Percentiles rank a stretch among this genome's conserved stretches.
Evolutionary conservation across 2,888 invertebrate species (phyloP).

Genomic region (Bursaphelenchus okinawaensis): DNA sequence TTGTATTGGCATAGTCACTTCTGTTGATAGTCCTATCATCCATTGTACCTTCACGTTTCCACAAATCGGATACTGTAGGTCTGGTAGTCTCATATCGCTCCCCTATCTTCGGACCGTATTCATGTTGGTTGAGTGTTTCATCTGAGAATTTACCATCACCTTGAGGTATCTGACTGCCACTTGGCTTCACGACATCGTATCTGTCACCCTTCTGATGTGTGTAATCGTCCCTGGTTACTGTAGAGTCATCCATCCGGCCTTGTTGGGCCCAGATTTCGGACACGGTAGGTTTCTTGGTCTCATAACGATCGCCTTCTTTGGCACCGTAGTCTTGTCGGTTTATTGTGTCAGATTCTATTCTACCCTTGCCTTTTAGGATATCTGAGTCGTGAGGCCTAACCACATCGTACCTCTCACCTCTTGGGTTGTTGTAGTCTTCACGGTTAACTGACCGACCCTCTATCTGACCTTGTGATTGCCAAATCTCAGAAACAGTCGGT

Average conservation of each 20-base stretch:
- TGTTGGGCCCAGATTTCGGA: slow-evolving; percentile 19
- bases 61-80: slow-evolving; percentile 19
- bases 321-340: slow-evolving; percentile 1
- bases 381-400: slow-evolving; percentile 28
- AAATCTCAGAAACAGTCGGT: slow-evolving; percentile 11
- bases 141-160: slow-evolving; percentile 31
- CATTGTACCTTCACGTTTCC: slow-evolving; percentile 23
- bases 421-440: slow-evolving; percentile 20
- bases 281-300: slow-evolving; percentile 9
- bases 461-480: slow-evolving; percentile 15
- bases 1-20: slow-evolving; percentile 22
- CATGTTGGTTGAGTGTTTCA: slow-evolving; percentile 26
- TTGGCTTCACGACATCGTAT: slow-evolving; percentile 27
- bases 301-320: background rate
- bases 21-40: slow-evolving; percentile 19
- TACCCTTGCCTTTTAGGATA: slow-evolving; percentile 31
- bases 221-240: slow-evolving; percentile 8
- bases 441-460: slow-evolving; percentile 21
- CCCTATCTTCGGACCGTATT: slow-evolving; percentile 27
- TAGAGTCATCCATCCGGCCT: slow-evolving; percentile 2
- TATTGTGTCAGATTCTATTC: background rate
- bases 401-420: slow-evolving; percentile 26
- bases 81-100: slow-evolving; percentile 22
- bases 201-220: slow-evolving; percentile 24
- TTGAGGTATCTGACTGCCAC: slow-evolving; percentile 35